These are phyloP conservation scores for Onychomys leucogaster DNA, from an alignment of 2,797 vertebrate species.

Conservation along the genomic window DNA sequence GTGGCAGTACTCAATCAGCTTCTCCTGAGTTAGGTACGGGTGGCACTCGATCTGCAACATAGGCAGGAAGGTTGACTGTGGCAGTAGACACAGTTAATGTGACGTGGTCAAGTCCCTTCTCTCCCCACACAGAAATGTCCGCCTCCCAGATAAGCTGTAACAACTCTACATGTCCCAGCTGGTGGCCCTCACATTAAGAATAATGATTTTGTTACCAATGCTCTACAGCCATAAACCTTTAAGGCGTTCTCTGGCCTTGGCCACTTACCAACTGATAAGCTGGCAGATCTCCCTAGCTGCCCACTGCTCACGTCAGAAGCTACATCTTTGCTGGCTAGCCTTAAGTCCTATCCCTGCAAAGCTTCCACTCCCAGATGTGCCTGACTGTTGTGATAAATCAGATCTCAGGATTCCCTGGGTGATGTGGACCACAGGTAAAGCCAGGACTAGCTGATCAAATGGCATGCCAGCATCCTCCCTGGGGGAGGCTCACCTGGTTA, in stretches of 20 bases:
- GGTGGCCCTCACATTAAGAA: neutral
- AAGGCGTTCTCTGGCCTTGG: neutral
- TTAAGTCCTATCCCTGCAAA: neutral
- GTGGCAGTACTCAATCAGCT: constrained; percentile 92
- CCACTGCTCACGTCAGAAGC: neutral
- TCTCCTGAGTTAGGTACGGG: constrained; percentile 94
- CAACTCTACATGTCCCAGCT: neutral
- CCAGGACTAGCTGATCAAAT: neutral
- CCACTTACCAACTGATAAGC: neutral
- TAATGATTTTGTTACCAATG: neutral
- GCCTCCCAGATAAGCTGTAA: neutral
- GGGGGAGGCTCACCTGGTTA: constrained; percentile 92
- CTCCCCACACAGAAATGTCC: neutral
- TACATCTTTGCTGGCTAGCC: neutral
- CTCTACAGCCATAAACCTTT: neutral
- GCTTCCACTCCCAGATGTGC: neutral
- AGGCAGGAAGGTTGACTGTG: neutral
- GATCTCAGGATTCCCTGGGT: neutral
- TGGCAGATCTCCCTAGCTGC: neutral
- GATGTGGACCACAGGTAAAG: fast-evolving
- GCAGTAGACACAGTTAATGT: neutral
- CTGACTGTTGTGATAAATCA: neutral
- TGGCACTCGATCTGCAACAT: constrained; percentile 92
- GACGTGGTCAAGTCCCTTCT: neutral
- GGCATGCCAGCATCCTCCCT: fast-evolving